Evolutionary conservation across 1,140 invertebrate genomes (phyloP).

Genomic region (Zaprionus nigranus): DNA sequence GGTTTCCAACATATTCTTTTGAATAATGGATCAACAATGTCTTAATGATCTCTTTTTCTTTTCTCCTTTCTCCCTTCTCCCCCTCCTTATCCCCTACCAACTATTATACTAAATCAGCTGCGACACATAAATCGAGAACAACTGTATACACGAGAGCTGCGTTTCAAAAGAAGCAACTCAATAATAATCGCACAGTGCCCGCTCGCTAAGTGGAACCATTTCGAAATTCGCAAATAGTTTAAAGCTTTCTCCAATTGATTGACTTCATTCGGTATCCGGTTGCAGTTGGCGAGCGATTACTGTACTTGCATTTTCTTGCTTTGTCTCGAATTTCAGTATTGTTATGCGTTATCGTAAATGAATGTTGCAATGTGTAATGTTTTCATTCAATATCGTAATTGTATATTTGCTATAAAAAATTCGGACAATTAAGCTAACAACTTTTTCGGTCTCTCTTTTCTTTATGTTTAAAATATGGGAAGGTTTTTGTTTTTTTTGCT

Average conservation of each 20-base stretch:
- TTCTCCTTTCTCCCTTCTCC: neutral
- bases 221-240: neutral
- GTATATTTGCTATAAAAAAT: conserved; percentile 54
- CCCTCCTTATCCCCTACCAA: neutral
- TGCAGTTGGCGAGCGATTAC: neutral
- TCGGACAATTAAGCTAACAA: conserved; percentile 69
- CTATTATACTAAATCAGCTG: neutral
- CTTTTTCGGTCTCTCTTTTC: conserved; percentile 1
- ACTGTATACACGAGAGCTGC: conserved; percentile 18
- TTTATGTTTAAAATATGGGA: conserved; percentile 12
- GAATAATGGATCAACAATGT: conserved; percentile 3
- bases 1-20: conserved; percentile 32
- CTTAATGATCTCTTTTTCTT: conserved; percentile 13
- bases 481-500: neutral
- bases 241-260: neutral
- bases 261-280: neutral
- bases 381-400: conserved; percentile 38
- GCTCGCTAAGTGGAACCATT: neutral
- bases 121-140: neutral
- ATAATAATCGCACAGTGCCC: neutral
- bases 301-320: neutral
- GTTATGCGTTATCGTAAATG: conserved; percentile 2
- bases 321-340: conserved; percentile 3
- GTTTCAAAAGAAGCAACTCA: neutral
- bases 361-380: conserved; percentile 1